Evolutionary conservation across 2,113 vertebrate species (phyloP), one percentile per base, ranked within the genome.

Genomic region (Psilopsiagon aymara): DNA sequence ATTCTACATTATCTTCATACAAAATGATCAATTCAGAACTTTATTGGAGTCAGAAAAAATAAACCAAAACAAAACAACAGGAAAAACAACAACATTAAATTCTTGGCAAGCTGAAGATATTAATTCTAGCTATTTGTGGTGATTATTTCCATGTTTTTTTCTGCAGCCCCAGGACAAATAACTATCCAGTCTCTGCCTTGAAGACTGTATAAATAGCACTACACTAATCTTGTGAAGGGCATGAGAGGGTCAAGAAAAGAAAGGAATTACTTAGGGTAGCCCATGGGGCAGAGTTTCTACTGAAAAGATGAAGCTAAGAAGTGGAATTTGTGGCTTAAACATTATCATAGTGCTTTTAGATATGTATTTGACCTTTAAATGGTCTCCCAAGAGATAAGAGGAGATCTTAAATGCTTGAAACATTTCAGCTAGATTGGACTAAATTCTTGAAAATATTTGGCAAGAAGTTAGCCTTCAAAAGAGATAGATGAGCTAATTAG

Each of bases 361-460:
- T 95, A 94, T 93, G 77, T 64, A 87, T 95, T 95, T 93, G 94
- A 92, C 90, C 92, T 94, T 87, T 93, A 91, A 92, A 74, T 94
- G 80, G 66, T 93, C 83, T 93, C 81, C 86, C 66, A 88, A 88
- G 83, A 95, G 92, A 95, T 95, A 95, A 94, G 62, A 76, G 31
- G 66, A 86, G 64, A 84, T 76, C 62, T 90, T 83, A 92, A 93
- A 92, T 73, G 74, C 73, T 96, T 96, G 69, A 57, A 95, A 91
- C 88, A 66, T 88, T 95, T 96, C 81, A 69, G 69, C 53, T 89
- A 78, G 52, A 87, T 90, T 94, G 95, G 49, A 88, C 35, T 71
- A 91, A 94, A 95, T 94, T 96, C 92, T 79, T 92, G 81, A 95
- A 94, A 82, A 53, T 92, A 5, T 96, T 81, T 95, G 88, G 73